Evolutionary conservation across 2,113 vertebrate genomes (phyloP), one percentile per base, ranked within the genome.

Genomic region (Spermophilus dauricus): DNA sequence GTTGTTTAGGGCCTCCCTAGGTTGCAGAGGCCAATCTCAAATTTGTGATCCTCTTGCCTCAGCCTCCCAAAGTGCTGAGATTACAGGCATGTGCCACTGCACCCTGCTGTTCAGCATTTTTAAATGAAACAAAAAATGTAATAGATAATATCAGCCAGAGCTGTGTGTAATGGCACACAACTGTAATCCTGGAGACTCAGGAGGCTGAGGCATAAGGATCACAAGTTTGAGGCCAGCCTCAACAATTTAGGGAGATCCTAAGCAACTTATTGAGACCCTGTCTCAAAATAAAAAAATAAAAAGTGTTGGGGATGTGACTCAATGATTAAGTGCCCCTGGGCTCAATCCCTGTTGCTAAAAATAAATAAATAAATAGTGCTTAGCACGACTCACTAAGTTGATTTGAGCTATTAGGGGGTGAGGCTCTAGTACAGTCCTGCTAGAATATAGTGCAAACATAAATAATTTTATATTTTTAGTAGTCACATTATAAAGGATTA

Each of bases 391-490:
- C 37, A 48, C 17, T n/a, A 70, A 63, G 37, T 39, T 61, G 61
- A 56, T 72, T 72, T 56, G 24, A 86, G 14, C 39, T 81, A 53
- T 20, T 56, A 12, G 67, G 53, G 18, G 39, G 3, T 82, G 14
- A 95, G 39, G 37, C 73, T 92, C 4, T 94, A 94, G 48, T 42
- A 13, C 18, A 92, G 48, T 75, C 24, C 30, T 89, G 30, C 30
- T 86, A 58, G 81, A 92, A 76, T 24, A 61, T 45, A 88, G 63
- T 84, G 32, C 2, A 83, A 84, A 70, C 1, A 70, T 26, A 83
- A 53, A 53, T 81, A 77, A 86, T 92, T 94, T 84, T 89, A 32
- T 94, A 51, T 89, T 80, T 77, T 28, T 91, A 78, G 39, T 91
- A 87, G 67, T 39, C 24, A 63, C n/a, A 56, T 83, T 77, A 72